Evolutionary conservation across 2,888 invertebrate species (phyloP).

Genomic region (Trissoscelio sp.): DNA sequence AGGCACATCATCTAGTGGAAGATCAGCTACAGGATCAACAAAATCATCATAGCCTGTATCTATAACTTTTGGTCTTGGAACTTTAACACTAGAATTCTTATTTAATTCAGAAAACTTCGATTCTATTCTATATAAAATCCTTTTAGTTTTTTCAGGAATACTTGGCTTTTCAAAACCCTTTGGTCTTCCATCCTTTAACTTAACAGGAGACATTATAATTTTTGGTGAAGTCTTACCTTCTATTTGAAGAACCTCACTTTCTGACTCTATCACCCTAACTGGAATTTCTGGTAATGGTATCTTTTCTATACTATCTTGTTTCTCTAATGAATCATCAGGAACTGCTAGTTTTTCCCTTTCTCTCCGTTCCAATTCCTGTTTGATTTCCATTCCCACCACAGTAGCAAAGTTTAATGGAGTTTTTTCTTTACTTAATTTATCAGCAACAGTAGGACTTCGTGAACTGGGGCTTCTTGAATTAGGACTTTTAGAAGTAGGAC

Average conservation of each 20-base stretch:
- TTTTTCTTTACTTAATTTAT: conserved; percentile 72
- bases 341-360: conserved; percentile 76
- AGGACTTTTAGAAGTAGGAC: conserved; percentile 57
- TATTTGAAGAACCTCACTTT: conserved; percentile 61
- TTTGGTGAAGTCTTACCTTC: conserved; percentile 69
- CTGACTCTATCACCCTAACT: conserved; percentile 64
- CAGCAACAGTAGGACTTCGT: conserved; percentile 69
- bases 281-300: conserved; percentile 81
- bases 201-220: conserved; percentile 71
- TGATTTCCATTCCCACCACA: conserved; percentile 79
- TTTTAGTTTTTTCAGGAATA: conserved; percentile 82
- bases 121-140: conserved; percentile 81
- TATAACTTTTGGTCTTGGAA: conserved; percentile 79
- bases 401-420: conserved; percentile 76
- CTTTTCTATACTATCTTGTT: conserved; percentile 81
- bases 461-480: conserved; percentile 66
- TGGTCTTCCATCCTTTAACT: conserved; percentile 73
- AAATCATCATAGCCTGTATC: conserved; percentile 82
- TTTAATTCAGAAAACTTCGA: conserved; percentile 78
- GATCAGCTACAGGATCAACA: conserved; percentile 82
- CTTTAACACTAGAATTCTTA: conserved; percentile 76
- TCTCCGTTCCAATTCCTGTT: conserved; percentile 77
- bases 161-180: conserved; percentile 79
- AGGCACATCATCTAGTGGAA: conserved; percentile 81
- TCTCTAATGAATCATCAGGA: conserved; percentile 79